Percentiles rank a stretch among this genome's conserved stretches.
Conservation (phyloP, 2,888 invertebrate genomes). For the Apocheima hispidaria region DNA sequence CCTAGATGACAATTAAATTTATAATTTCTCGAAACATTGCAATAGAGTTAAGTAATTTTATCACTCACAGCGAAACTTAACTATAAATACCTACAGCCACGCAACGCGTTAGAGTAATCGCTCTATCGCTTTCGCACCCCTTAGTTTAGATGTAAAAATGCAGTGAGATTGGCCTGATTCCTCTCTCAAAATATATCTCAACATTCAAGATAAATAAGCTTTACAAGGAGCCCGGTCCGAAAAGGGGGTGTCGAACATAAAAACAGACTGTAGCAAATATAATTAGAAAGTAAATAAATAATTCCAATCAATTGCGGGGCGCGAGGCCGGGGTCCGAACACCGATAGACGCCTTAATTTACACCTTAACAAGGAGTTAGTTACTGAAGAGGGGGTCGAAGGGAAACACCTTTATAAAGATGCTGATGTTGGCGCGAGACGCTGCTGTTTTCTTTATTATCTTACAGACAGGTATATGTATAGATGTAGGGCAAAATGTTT, state of each 20-base stretch:
- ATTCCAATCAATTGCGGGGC: slow-evolving; percentile 60
- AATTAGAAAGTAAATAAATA: slow-evolving; percentile 55
- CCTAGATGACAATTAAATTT: too few species aligned
- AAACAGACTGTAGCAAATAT: slow-evolving; percentile 31
- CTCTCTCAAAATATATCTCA: background rate
- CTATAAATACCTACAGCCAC: too few species aligned
- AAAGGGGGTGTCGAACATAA: slow-evolving; percentile 18
- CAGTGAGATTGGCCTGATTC: background rate
- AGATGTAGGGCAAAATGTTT: too few species aligned
- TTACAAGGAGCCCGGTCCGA: background rate
- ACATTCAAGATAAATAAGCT: slow-evolving; percentile 3
- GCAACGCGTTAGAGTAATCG: too few species aligned
- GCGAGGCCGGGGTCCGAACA: slow-evolving; percentile 30
- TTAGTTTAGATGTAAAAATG: background rate
- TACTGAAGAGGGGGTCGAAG: slow-evolving; percentile 34
- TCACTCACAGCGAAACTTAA: too few species aligned
- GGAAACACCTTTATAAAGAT: slow-evolving; percentile 30
- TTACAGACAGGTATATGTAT: background rate
- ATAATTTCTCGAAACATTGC: too few species aligned
- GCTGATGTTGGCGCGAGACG: slow-evolving; percentile 20
- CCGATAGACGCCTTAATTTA: slow-evolving; percentile 60
- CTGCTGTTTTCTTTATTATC: slow-evolving; percentile 25
- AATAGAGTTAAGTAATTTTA: too few species aligned
- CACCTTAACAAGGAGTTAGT: slow-evolving; percentile 52
- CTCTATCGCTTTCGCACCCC: too few species aligned